Evolutionary conservation across 2,797 vertebrate genomes (phyloP), one percentile per base, ranked within the genome.

Genomic region (Picus viridis): DNA sequence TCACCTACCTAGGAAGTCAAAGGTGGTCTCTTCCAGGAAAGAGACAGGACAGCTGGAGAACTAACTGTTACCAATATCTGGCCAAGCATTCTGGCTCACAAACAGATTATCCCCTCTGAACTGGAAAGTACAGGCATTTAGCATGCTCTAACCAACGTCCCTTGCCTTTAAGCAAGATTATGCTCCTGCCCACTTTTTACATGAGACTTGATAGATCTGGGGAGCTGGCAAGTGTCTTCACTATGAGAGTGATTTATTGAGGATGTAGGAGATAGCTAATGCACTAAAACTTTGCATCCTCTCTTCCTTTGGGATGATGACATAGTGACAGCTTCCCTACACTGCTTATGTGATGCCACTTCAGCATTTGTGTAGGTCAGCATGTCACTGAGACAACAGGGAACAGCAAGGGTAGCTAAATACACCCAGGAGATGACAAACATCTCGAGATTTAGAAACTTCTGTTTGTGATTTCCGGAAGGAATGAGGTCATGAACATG

Each of bases 391-490:
- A 88, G 67, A 64, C 83, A 83, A 79, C 4, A 8, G 24, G 32
- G 45, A 94, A 90, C 62, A 83, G 78, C 56, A 77, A 16, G 13
- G 11, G 10, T 27, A 88, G 83, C 62, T 92, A 91, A 88, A 85
- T 87, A 88, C 68, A 85, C 36, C 51, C 47, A 83, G 45, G 69
- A 94, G 62, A 79, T 6, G 1, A 27, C 63, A 93, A 88, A 62
- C 29, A 45, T 74, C 73, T 86, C 41, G 86, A 85, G 58, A 84
- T 65, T 91, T 74, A 85, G 65, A 92, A 90, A 90, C n/a, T 89
- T 96, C 83, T 87, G 82, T 72, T 94, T 72, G 47, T 80, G 54
- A 59, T 94, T 92, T 91, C 68, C 85, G 67, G 41, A 89, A 94
- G 65, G 53, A 89, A 81, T 89, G 83, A 94, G 22, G 27, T 76